phyloP scores from a whole-genome alignment of 2,797 vertebrate species.

The Hylomyscus alleni region DNA sequence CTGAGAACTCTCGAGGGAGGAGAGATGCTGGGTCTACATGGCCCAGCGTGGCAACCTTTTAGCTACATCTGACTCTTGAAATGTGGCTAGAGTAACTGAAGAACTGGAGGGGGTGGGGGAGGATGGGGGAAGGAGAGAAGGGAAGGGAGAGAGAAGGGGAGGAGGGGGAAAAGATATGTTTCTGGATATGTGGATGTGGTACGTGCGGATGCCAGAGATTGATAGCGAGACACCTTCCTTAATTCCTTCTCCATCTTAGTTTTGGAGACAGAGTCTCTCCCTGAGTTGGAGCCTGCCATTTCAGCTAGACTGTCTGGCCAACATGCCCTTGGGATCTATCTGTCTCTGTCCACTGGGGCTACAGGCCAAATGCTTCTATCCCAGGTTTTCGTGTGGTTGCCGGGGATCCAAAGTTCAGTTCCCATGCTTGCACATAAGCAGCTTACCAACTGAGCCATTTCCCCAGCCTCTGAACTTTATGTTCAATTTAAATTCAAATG shows the following conservation, averaged over 20 bases:
- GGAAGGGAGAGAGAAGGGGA: too few relatives aligned
- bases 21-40: background rate
- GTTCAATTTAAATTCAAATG: background rate
- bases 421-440: too few relatives aligned
- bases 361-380: too few relatives aligned
- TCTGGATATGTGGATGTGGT: background rate
- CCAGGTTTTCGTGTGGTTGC: background rate
- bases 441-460: background rate
- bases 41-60: background rate
- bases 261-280: background rate
- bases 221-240: background rate
- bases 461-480: background rate
- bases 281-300: background rate
- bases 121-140: too few relatives aligned
- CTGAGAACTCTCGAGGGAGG: background rate
- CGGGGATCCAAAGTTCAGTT: background rate
- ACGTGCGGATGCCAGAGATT: background rate
- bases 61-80: background rate
- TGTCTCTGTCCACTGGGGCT: background rate
- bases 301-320: background rate
- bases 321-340: background rate
- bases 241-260: background rate
- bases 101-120: background rate
- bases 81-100: background rate
- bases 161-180: fast-evolving